phyloP scores from a whole-genome alignment of 2,797 vertebrate species.

The Hephaestus fuliginosus region DNA sequence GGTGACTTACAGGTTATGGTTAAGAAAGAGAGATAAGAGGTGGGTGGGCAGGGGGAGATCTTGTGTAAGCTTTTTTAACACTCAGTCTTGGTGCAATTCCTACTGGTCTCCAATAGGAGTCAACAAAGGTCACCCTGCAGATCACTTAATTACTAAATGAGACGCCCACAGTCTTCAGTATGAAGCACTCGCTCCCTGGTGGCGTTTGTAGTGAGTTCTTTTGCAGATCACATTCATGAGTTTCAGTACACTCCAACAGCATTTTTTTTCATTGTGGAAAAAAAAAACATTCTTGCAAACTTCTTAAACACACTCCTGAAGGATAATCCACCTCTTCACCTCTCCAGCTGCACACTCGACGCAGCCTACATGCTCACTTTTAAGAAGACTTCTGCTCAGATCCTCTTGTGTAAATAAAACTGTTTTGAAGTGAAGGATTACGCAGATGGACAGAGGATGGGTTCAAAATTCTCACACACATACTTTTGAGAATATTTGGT shows the following conservation, averaged over 20 bases:
- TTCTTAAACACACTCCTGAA: neutral
- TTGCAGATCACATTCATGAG: neutral
- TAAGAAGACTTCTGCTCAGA: neutral
- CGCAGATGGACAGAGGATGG: too few species aligned
- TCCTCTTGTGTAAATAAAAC: neutral
- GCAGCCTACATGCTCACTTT: neutral
- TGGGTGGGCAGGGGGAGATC: neutral
- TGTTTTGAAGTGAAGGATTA: neutral
- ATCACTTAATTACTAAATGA: neutral
- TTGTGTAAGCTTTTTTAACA: neutral
- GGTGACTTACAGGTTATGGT: neutral
- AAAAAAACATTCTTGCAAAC: neutral
- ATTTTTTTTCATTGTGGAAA: neutral
- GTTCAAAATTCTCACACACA: neutral
- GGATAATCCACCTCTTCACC: neutral
- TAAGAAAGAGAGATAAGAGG: neutral
- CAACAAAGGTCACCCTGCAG: slow-evolving; percentile 24
- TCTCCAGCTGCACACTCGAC: neutral
- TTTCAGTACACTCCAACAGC: neutral
- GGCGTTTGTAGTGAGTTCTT: neutral
- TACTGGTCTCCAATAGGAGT: slow-evolving; percentile 17
- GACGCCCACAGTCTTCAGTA: neutral
- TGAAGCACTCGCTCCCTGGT: too few species aligned
- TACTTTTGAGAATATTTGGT: neutral
- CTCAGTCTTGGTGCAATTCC: neutral